These are phyloP conservation scores for Acanthiza pusilla DNA, from an alignment of 2,797 vertebrate species.

Conservation along the genomic window DNA sequence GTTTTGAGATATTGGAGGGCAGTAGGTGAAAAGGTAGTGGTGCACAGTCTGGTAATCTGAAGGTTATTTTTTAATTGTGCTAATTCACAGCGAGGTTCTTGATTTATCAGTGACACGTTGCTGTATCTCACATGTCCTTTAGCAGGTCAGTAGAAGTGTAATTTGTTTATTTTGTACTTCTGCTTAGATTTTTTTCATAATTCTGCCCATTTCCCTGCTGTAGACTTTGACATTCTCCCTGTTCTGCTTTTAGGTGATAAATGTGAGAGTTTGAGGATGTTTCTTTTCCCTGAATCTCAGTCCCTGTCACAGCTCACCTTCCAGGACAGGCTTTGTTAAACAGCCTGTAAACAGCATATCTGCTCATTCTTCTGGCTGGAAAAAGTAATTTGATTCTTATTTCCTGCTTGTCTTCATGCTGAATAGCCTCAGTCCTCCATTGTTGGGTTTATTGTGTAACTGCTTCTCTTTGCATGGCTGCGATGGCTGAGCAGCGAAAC, in stretches of 20 bases:
- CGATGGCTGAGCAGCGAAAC: background rate
- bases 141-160: background rate
- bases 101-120: background rate
- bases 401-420: slow-evolving; percentile 45
- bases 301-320: background rate
- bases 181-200: background rate
- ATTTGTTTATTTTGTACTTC: background rate
- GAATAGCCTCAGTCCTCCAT: slow-evolving; percentile 13
- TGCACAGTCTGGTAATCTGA: background rate
- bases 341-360: background rate
- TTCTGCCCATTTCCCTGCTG: background rate
- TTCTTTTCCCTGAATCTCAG: background rate
- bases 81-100: background rate
- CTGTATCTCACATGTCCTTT: accelerated
- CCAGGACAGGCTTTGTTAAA: background rate
- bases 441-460: slow-evolving; percentile 11
- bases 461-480: background rate
- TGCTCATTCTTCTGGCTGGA: background rate
- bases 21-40: background rate
- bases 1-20: background rate
- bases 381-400: slow-evolving; percentile 37
- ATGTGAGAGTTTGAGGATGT: background rate
- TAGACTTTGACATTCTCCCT: background rate
- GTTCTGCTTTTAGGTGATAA: background rate
- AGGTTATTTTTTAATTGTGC: background rate